Percentiles rank a stretch among this genome's conserved stretches.
phyloP scores from a whole-genome alignment of 2,113 vertebrate genomes.

The Sciurus niger region DNA sequence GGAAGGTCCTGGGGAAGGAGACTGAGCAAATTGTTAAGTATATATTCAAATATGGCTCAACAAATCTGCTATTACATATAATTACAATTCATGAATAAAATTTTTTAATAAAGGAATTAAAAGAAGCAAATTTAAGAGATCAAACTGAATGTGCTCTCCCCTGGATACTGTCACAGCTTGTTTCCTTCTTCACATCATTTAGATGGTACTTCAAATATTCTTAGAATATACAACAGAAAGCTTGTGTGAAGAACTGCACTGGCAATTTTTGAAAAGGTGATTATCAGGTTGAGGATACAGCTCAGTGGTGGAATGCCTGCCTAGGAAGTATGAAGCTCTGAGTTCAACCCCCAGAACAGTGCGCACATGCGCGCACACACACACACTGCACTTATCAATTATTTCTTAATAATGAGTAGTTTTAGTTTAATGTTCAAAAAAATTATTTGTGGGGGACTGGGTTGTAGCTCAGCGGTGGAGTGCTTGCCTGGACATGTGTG shows the following conservation, averaged over 20 bases:
- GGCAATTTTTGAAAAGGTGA: background rate
- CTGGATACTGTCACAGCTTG: background rate
- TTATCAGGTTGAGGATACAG: background rate
- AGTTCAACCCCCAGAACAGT: background rate
- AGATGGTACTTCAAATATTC: background rate
- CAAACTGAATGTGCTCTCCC: background rate
- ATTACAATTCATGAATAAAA: too few relatives aligned
- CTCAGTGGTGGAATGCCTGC: background rate
- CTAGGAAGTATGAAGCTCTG: background rate
- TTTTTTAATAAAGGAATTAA: background rate
- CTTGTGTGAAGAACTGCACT: background rate
- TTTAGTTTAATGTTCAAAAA: background rate
- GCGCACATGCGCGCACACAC: too few relatives aligned
- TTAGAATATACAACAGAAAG: background rate
- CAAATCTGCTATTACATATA: too few relatives aligned
- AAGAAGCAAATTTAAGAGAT: background rate
- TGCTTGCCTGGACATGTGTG: too few relatives aligned
- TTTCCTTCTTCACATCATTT: background rate
- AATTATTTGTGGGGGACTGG: background rate
- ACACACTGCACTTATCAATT: background rate
- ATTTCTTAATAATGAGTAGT: slow-evolving; percentile 44
- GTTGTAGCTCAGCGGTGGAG: too few relatives aligned
- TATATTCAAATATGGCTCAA: too few relatives aligned
- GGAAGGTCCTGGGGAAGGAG: too few relatives aligned
- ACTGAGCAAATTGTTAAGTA: too few relatives aligned